phyloP scores from a whole-genome alignment of 2,888 invertebrate species.

The Phymatocera aterrima region DNA sequence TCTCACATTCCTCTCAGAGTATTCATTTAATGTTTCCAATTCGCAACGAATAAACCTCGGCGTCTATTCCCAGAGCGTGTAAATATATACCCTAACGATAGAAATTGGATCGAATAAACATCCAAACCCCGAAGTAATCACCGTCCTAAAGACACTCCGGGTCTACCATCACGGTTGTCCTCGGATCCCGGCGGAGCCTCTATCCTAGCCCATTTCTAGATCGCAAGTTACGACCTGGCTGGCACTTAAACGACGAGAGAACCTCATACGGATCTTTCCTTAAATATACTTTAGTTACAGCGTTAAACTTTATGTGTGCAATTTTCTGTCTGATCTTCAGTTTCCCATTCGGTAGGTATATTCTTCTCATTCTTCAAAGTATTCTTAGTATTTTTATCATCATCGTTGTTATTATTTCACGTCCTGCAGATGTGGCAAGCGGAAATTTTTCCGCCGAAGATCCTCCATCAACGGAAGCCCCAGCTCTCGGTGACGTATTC shows the following conservation, averaged over 20 bases:
- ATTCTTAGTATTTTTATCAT: not conserved
- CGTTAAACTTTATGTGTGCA: not conserved
- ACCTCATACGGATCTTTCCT: not conserved
- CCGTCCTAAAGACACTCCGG: constrained; percentile 17
- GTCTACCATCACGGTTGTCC: constrained; percentile 30
- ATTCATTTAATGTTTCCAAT: constrained; percentile 13
- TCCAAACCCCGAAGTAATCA: constrained; percentile 29
- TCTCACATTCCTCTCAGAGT: not conserved
- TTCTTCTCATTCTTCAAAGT: not conserved
- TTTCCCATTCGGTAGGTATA: not conserved
- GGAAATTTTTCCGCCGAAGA: constrained; percentile 86
- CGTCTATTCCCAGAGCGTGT: constrained; percentile 30
- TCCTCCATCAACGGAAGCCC: constrained; percentile 76
- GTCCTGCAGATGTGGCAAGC: constrained; percentile 79
- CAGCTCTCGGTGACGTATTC: constrained; percentile 76
- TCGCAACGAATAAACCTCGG: constrained; percentile 19
- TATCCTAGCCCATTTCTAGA: constrained; percentile 23
- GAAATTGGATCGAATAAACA: constrained; percentile 36
- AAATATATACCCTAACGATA: constrained; percentile 36
- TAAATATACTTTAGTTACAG: not conserved
- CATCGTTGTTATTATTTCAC: not conserved
- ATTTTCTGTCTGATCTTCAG: not conserved
- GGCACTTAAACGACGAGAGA: not conserved
- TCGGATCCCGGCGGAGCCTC: constrained; percentile 14
- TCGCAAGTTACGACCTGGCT: constrained; percentile 29